Evolutionary conservation across 2,797 vertebrate species (phyloP).

Genomic region (Lycodopsis pacificus): DNA sequence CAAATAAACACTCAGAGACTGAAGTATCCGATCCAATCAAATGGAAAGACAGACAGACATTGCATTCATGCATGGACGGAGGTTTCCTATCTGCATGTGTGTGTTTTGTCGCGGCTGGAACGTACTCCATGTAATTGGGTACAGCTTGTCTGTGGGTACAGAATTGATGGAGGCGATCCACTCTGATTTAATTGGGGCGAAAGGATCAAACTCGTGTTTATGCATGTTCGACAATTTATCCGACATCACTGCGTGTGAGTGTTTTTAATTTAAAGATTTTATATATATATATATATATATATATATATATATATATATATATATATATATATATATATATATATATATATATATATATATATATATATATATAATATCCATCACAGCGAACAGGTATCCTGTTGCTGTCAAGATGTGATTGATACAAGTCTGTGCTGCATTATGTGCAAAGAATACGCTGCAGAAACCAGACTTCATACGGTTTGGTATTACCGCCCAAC

Average conservation of each 20-base stretch:
- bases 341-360: too few species aligned
- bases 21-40: conserved; percentile 10
- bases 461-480: background rate
- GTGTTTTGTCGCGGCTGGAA: background rate
- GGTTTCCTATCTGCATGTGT: background rate
- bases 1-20: background rate
- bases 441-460: background rate
- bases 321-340: too few species aligned
- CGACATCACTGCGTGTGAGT: background rate
- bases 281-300: too few species aligned
- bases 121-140: background rate
- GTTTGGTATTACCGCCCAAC: background rate
- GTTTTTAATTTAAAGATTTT: background rate
- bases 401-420: background rate
- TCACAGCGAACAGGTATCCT: background rate
- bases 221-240: background rate
- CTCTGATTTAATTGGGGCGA: conserved; percentile 3
- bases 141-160: background rate
- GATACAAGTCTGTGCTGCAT: background rate
- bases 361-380: background rate
- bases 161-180: background rate
- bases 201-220: background rate
- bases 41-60: background rate
- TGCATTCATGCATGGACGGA: background rate
- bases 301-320: too few species aligned